A percentile compares a stretch with the other conserved stretches of the same genome.
phyloP scores from a whole-genome alignment of 2,888 invertebrate genomes.

The Clivina fossor region DNA sequence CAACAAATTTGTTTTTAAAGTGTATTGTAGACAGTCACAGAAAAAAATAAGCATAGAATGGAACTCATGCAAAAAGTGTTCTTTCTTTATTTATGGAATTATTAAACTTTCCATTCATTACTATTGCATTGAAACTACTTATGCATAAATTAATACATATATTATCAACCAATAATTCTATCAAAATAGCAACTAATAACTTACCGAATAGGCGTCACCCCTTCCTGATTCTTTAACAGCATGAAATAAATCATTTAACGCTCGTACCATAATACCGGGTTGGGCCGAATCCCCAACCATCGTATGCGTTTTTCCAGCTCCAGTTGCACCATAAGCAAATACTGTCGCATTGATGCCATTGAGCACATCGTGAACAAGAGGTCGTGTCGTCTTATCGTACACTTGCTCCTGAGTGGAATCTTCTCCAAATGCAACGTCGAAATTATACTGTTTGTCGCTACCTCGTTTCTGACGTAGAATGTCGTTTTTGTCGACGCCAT shows the following conservation, averaged over 20 bases:
- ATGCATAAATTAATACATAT: too few species aligned
- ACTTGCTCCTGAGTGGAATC: constrained; percentile 85
- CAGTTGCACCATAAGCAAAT: constrained; percentile 93
- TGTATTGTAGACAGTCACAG: too few species aligned
- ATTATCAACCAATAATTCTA: too few species aligned
- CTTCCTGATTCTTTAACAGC: constrained; percentile 63
- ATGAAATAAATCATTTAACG: constrained; percentile 80
- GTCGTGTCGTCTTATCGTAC: constrained; percentile 82
- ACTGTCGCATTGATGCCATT: constrained; percentile 86
- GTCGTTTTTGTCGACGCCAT: constrained; percentile 61
- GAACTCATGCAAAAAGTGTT: too few species aligned
- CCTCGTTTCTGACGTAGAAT: constrained; percentile 71
- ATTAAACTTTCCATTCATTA: too few species aligned
- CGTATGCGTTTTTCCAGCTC: constrained; percentile 89
- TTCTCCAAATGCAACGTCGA: constrained; percentile 88
- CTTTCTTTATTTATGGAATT: too few species aligned
- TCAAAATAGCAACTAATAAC: constrained; percentile 39
- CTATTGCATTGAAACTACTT: too few species aligned
- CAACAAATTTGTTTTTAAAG: too few species aligned
- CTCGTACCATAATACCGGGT: constrained; percentile 86
- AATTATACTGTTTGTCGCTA: constrained; percentile 82
- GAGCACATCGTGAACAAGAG: constrained; percentile 83
- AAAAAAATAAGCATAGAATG: too few species aligned
- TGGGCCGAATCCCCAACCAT: constrained; percentile 73
- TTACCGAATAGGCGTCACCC: constrained; percentile 64